These are phyloP conservation scores for Cheilosia vulpina DNA, from an alignment of 2,888 invertebrate species.

Conservation along the genomic window DNA sequence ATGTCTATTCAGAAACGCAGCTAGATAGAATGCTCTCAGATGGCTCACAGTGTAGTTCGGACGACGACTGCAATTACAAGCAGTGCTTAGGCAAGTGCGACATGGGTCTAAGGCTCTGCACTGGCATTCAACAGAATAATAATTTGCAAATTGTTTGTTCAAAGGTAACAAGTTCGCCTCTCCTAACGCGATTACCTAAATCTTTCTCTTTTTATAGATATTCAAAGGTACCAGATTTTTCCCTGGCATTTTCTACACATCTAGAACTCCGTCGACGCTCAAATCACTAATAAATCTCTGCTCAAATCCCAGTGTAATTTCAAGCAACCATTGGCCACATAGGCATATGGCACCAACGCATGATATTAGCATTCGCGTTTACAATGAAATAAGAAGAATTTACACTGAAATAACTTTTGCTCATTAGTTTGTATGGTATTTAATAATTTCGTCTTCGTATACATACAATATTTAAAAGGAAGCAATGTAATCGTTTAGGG, in stretches of 20 bases:
- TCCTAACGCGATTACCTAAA: neutral
- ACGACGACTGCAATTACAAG: slow-evolving; percentile 80
- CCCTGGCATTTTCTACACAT: slow-evolving; percentile 80
- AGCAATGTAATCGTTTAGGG: slow-evolving; percentile 53
- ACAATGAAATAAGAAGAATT: slow-evolving; percentile 81
- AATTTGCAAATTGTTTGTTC: slow-evolving; percentile 82
- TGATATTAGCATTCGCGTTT: slow-evolving; percentile 80
- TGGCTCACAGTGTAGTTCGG: slow-evolving; percentile 78
- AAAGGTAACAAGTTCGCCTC: slow-evolving; percentile 48
- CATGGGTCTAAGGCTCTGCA: slow-evolving; percentile 78
- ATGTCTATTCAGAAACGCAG: slow-evolving; percentile 80
- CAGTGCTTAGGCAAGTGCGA: slow-evolving; percentile 81
- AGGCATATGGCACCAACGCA: slow-evolving; percentile 80
- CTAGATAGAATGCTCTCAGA: slow-evolving; percentile 81
- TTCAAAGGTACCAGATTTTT: slow-evolving; percentile 80
- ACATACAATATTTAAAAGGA: slow-evolving; percentile 11
- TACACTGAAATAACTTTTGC: slow-evolving; percentile 77
- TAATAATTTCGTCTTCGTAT: neutral
- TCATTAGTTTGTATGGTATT: slow-evolving; percentile 40
- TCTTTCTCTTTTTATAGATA: slow-evolving; percentile 76
- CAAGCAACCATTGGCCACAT: slow-evolving; percentile 78
- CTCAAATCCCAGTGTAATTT: slow-evolving; percentile 79
- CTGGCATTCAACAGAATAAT: slow-evolving; percentile 81
- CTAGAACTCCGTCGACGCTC: slow-evolving; percentile 79
- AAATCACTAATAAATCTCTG: slow-evolving; percentile 80